Evolutionary conservation across 2,888 invertebrate species (phyloP), one percentile per base, ranked within the genome.

Genomic region (Acleris holmiana): DNA sequence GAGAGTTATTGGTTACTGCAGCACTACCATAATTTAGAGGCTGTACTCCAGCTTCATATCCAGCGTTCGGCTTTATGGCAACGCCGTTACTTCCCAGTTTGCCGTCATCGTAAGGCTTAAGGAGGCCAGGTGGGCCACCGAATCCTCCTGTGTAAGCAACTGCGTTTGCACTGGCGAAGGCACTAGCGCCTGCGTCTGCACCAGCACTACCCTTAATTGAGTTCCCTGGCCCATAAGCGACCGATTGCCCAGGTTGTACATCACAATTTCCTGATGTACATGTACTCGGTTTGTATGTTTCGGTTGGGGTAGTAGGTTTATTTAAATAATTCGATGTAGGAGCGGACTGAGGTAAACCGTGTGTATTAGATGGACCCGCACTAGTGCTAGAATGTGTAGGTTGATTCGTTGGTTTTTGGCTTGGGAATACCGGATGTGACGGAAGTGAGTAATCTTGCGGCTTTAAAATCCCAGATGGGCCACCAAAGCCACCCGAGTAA

Each of bases 51-150:
- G 53, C 53, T 47, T 58, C 51, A 64, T 48, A 44, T 50, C 29
- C 44, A 25, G 55, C 48, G 19, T 47, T 57, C 25, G 50, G 55
- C 7, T 66, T 57, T 19, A 13, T 25, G 48, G 25, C 13, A 8
- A 19, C 70, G 44, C 54, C 50, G 17, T 21, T 54, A 17, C n/a
- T 29, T 59, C 57, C 53, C 15, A 54, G 48, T 77, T 85, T 88
- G 29, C 83, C 84, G 63, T 76, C 74, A 59, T 91, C 88, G 67
- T 79, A 83, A 1, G 92, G 89, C 73, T 82, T 82, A 6, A 90
- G 71, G 15, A 90, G 64, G n/a, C 92, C 92, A 25, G 90, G 85
- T 51, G 91, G 89, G 29, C 90, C 92, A 44, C 91, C 89, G 70
- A 92, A 92, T 17, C 91, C 88, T 59, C 89, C 91, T 17, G 83